Evolutionary conservation across 1,140 invertebrate species (phyloP), one percentile per base, ranked within the genome.

Genomic region (Drosophila miranda): DNA sequence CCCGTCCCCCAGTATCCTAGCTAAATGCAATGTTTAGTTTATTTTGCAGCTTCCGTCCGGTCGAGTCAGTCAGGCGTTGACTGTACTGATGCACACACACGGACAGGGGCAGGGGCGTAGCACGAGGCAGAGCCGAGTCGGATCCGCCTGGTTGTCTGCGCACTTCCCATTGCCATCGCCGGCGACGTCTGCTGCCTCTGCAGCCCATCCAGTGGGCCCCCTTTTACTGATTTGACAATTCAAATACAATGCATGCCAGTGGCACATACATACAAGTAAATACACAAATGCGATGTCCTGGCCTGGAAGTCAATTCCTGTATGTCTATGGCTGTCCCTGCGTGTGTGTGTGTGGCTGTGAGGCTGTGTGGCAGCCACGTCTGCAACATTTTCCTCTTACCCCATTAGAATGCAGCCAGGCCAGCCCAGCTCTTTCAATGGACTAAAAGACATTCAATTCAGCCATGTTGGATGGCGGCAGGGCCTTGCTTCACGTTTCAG

Each of bases 31-130:
- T 86, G 80, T 67, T 83, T 86, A 86, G 81, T 83, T 80, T 83
- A 80, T 86, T 83, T 86, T 86, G 80, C 72, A 64, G 77, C 63
- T 86, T 83, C 80, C 80, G 81, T 83, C 80, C 80, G 80, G 81
- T 59, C n/a, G 81, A 86, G 78, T 80, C 80, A 83, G 76, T 80
- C 80, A 83, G 72, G 53, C 81, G 77, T 83, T 82, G 62, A 69
- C 63, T 43, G 34, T 46, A 50, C 74, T 82, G 78, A 81, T 78
- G 61, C 14, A 75, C 23, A 34, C 3, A 30, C 8, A 30, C 1
- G 8, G 30, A 30, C n/a, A n/a, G n/a, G n/a, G n/a, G n/a, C 28
- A 8, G 28, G 8, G 2, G 30, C 3, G 9, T 8, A 3, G 7
- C 3, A 13, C 9, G 34, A 38, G 34, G 34, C 34, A 38, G 11